Evolutionary conservation across 2,888 invertebrate species (phyloP).

Genomic region (Lagria hirta): DNA sequence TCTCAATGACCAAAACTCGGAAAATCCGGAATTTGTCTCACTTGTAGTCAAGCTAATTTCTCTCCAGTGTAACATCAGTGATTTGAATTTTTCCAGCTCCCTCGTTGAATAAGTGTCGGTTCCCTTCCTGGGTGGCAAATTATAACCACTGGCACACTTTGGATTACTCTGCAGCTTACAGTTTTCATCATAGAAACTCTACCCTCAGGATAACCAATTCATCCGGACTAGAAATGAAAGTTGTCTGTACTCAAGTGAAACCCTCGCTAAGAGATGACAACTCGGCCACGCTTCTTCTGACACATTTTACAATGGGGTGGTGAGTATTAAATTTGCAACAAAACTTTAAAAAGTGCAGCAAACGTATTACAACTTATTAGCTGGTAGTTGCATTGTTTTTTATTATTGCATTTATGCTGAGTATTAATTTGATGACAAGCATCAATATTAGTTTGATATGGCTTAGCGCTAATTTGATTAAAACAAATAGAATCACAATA

Average conservation of each 20-base stretch:
- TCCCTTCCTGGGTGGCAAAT: constrained; percentile 84
- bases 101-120: constrained; percentile 76
- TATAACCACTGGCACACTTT: constrained; percentile 87
- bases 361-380: not conserved
- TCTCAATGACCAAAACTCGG: constrained; percentile 11
- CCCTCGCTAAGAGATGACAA: constrained; percentile 60
- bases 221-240: constrained; percentile 65
- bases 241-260: constrained; percentile 66
- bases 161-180: constrained; percentile 82
- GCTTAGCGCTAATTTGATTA: too few species aligned
- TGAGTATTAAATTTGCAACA: constrained; percentile 49
- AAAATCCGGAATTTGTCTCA: constrained; percentile 24
- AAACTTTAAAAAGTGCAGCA: too few species aligned
- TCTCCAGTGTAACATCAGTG: constrained; percentile 24
- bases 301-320: constrained; percentile 76
- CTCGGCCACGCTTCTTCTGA: constrained; percentile 63
- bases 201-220: constrained; percentile 68
- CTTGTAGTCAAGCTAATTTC: constrained; percentile 20
- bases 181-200: constrained; percentile 81
- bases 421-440: too few species aligned
- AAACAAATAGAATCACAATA: too few species aligned
- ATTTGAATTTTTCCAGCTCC: constrained; percentile 58
- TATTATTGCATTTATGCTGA: constrained; percentile 1
- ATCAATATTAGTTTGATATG: too few species aligned
- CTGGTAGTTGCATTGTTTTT: constrained; percentile 1